Conservation (phyloP, 2,113 vertebrate species). For the Austrofundulus limnaeus region DNA sequence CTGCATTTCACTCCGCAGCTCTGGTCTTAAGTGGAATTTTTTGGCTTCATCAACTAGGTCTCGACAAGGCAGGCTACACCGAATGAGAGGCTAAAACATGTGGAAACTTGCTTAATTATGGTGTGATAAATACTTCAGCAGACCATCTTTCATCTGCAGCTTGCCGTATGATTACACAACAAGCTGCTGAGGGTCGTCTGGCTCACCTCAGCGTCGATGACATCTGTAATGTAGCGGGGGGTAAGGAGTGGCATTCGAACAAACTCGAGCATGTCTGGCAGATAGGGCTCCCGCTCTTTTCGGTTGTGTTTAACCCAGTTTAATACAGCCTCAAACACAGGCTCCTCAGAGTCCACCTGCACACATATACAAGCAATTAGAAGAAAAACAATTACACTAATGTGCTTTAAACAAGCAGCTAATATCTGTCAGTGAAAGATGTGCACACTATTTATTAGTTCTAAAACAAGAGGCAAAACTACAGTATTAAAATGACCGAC, state of each 20-base stretch:
- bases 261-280: conserved; percentile 92
- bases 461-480: not conserved
- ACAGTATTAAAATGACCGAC: too few species aligned
- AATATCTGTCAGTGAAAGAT: not conserved
- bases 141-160: conserved; percentile 13
- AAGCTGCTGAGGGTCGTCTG: conserved; percentile 10
- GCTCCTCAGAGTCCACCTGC: conserved; percentile 97
- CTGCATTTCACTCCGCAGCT: conserved; percentile 97
- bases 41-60: conserved; percentile 98
- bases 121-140: conserved; percentile 16
- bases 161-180: conserved; percentile 12
- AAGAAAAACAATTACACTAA: not conserved
- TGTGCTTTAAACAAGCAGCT: not conserved
- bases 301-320: conserved; percentile 98
- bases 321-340: conserved; percentile 94
- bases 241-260: conserved; percentile 97
- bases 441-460: not conserved
- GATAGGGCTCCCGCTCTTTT: conserved; percentile 87
- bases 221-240: conserved; percentile 96
- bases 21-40: conserved; percentile 96
- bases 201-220: conserved; percentile 95
- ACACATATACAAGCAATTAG: conserved; percentile 12
- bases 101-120: conserved; percentile 43
- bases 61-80: conserved; percentile 94
- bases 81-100: conserved; percentile 89